These are phyloP conservation scores for Hippocampus barbouri DNA, from an alignment of 2,113 vertebrate genomes.

Conservation along the genomic window DNA sequence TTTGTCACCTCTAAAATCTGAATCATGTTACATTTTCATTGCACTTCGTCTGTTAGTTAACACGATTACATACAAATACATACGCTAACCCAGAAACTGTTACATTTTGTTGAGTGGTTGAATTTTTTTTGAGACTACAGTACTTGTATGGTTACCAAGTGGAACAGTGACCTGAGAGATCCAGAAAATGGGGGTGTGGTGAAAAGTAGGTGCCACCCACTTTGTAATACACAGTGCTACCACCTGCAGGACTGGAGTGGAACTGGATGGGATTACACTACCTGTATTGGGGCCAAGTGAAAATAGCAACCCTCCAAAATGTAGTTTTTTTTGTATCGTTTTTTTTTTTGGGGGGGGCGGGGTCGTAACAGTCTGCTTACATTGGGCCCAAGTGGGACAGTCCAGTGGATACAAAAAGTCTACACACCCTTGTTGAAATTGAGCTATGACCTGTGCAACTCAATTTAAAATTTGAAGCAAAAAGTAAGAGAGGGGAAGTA, in stretches of 20 bases:
- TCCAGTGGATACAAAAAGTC: too few relatives aligned
- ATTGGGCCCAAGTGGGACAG: not conserved
- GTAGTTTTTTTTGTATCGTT: not conserved
- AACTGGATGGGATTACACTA: not conserved
- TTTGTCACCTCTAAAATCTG: not conserved
- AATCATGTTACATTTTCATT: not conserved
- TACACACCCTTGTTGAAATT: too few relatives aligned
- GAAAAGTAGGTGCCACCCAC: not conserved
- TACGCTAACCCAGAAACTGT: not conserved
- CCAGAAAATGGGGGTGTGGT: not conserved
- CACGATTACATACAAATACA: not conserved
- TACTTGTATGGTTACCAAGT: not conserved
- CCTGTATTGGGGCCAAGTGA: not conserved
- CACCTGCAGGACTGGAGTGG: not conserved
- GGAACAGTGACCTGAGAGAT: not conserved
- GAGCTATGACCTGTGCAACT: too few relatives aligned
- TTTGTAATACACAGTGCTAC: not conserved
- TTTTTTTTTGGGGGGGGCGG: not conserved
- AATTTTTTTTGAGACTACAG: not conserved
- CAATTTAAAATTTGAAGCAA: too few relatives aligned
- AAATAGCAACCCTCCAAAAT: not conserved
- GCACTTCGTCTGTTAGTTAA: not conserved
- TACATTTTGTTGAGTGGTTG: not conserved
- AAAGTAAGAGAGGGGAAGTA: too few relatives aligned
- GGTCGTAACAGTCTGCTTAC: not conserved